Evolutionary conservation across 2,113 vertebrate species (phyloP).

Genomic region (Regulus satrapa): DNA sequence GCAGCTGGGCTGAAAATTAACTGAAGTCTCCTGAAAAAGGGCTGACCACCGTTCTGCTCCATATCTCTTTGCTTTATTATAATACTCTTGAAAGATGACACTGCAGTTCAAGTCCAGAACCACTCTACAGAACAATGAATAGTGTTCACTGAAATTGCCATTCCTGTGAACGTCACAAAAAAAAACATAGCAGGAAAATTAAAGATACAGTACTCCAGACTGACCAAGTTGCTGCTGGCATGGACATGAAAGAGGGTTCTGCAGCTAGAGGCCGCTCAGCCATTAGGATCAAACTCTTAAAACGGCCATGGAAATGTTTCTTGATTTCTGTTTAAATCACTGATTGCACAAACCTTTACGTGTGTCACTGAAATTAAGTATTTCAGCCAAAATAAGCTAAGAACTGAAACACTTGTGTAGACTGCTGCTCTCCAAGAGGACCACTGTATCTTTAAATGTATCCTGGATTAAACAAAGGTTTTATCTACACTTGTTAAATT

Average conservation of each 20-base stretch:
- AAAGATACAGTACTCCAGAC: conserved; percentile 49
- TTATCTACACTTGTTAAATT: conserved; percentile 48
- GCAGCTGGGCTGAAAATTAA: neutral
- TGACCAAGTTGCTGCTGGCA: neutral
- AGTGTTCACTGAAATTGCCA: conserved; percentile 24
- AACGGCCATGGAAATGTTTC: neutral
- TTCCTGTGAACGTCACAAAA: conserved; percentile 49
- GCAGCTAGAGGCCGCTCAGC: neutral
- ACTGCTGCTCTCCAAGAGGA: neutral
- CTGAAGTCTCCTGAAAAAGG: neutral
- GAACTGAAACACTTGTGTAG: neutral
- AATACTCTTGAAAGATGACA: conserved; percentile 65
- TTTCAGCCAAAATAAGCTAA: neutral
- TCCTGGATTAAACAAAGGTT: conserved; percentile 31
- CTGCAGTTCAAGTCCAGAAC: conserved; percentile 52
- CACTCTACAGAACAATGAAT: conserved; percentile 58
- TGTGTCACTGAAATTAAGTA: neutral
- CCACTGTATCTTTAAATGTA: conserved; percentile 43
- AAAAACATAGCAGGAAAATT: conserved; percentile 47
- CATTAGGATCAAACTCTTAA: neutral
- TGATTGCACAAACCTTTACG: neutral
- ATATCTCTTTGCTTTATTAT: conserved; percentile 64
- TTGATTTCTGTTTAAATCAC: neutral
- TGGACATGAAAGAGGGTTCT: neutral
- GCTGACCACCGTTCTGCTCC: neutral